phyloP scores from a whole-genome alignment of 2,113 vertebrate genomes.

The Perca flavescens region DNA sequence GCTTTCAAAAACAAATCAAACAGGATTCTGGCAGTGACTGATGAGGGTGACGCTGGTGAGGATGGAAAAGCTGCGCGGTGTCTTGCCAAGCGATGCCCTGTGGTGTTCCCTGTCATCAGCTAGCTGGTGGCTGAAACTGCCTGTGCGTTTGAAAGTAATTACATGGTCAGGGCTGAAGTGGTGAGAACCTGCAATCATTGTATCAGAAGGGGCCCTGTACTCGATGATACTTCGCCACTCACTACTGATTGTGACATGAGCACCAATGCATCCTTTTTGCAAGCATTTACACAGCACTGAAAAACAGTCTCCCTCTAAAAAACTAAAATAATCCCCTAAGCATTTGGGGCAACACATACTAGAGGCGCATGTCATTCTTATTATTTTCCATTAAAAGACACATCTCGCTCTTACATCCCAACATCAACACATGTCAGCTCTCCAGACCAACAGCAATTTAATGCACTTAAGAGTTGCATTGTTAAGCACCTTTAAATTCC shows the following conservation, averaged over 20 bases:
- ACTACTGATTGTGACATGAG: slow-evolving; percentile 27
- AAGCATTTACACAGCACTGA: not conserved
- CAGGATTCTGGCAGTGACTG: slow-evolving; percentile 45
- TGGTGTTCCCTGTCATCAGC: slow-evolving; percentile 45
- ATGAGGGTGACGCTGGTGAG: slow-evolving; percentile 18
- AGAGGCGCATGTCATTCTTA: no score
- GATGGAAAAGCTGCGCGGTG: not conserved
- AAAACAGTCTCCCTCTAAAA: not conserved
- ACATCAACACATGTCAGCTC: not conserved
- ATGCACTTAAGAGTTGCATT: not conserved
- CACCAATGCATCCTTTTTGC: not conserved
- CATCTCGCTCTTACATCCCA: not conserved
- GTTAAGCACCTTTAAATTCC: not conserved
- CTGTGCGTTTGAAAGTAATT: slow-evolving; percentile 54
- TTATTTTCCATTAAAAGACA: no score
- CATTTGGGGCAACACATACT: no score
- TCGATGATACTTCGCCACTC: slow-evolving; percentile 19
- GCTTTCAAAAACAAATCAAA: slow-evolving; percentile 53
- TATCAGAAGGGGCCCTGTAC: slow-evolving; percentile 38
- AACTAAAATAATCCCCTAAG: no score
- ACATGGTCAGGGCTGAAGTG: slow-evolving; percentile 39
- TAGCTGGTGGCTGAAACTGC: slow-evolving; percentile 35
- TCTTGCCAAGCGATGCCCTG: slow-evolving; percentile 29
- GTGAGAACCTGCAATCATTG: slow-evolving; percentile 60
- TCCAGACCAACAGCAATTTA: not conserved